Evolutionary conservation across 2,113 vertebrate genomes (phyloP).

Genomic region (Catagonus wagneri): DNA sequence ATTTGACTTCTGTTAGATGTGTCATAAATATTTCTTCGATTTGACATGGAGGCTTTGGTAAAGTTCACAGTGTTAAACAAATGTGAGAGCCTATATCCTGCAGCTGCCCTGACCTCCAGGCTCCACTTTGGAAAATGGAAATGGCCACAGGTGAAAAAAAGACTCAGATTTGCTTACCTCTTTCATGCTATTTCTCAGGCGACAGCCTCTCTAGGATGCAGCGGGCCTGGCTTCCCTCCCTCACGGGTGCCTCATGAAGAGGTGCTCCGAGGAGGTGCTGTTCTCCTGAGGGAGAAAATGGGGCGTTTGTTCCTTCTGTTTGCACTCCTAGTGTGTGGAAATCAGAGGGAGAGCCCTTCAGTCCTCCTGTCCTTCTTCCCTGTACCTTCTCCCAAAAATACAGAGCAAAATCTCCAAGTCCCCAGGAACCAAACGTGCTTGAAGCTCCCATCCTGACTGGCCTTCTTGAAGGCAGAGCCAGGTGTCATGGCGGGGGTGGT

Average conservation of each 20-base stretch:
- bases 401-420: not conserved
- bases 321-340: not conserved
- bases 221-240: too few species aligned
- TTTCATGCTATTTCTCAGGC: not conserved
- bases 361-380: not conserved
- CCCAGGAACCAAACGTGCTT: not conserved
- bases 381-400: not conserved
- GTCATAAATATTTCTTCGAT: not conserved
- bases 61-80: not conserved
- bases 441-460: fast-evolving
- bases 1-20: not conserved
- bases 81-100: not conserved
- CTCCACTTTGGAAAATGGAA: not conserved
- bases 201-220: not conserved
- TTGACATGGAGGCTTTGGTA: not conserved
- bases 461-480: not conserved
- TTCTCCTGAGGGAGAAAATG: not conserved
- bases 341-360: not conserved
- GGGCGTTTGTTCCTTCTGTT: not conserved
- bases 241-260: not conserved
- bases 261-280: not conserved
- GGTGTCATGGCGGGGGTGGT: not conserved
- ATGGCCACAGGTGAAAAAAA: not conserved
- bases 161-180: not conserved
- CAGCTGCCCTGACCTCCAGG: not conserved